A percentile compares a stretch with the other conserved stretches of the same genome.
Conservation (phyloP, 1,140 invertebrate genomes). For the Zaprionus camerounensis region DNA sequence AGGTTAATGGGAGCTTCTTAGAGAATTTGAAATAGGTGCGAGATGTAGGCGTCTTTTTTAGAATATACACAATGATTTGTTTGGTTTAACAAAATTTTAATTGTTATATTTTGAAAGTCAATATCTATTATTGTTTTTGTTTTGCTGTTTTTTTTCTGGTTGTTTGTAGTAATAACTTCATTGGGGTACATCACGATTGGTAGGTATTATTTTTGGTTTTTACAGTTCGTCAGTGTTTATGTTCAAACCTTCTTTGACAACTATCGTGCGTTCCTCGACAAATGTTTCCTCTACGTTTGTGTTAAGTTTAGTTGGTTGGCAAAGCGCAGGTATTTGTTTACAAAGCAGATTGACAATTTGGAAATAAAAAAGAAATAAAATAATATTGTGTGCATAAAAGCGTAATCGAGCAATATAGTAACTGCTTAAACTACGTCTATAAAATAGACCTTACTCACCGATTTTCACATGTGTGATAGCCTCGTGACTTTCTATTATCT, state of each 20-base stretch:
- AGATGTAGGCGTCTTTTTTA: slow-evolving; percentile 65
- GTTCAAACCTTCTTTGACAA: slow-evolving; percentile 84
- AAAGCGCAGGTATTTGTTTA: slow-evolving; percentile 63
- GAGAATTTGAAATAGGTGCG: slow-evolving; percentile 21
- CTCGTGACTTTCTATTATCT: slow-evolving; percentile 82
- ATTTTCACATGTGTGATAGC: slow-evolving; percentile 83
- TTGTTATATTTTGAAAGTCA: slow-evolving; percentile 72
- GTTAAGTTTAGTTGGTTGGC: slow-evolving; percentile 58
- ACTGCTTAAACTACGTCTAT: not conserved
- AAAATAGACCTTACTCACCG: slow-evolving; percentile 61
- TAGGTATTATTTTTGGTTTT: slow-evolving; percentile 64
- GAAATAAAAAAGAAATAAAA: slow-evolving; percentile 67
- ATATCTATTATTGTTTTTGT: slow-evolving; percentile 72
- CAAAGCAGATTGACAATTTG: slow-evolving; percentile 62
- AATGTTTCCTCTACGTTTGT: slow-evolving; percentile 81
- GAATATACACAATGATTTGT: slow-evolving; percentile 80
- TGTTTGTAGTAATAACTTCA: slow-evolving; percentile 50
- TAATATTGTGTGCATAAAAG: slow-evolving; percentile 26
- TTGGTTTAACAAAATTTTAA: slow-evolving; percentile 71
- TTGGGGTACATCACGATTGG: slow-evolving; percentile 68
- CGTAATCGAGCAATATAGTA: not conserved
- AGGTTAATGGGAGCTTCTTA: slow-evolving; percentile 55
- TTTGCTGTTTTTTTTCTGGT: slow-evolving; percentile 14
- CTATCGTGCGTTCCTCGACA: slow-evolving; percentile 83
- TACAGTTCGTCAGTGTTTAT: slow-evolving; percentile 83